Evolutionary conservation across 37 sponge, comb jelly and placozoan species (phyloP).

Genomic region (Bolinopsis microptera): DNA sequence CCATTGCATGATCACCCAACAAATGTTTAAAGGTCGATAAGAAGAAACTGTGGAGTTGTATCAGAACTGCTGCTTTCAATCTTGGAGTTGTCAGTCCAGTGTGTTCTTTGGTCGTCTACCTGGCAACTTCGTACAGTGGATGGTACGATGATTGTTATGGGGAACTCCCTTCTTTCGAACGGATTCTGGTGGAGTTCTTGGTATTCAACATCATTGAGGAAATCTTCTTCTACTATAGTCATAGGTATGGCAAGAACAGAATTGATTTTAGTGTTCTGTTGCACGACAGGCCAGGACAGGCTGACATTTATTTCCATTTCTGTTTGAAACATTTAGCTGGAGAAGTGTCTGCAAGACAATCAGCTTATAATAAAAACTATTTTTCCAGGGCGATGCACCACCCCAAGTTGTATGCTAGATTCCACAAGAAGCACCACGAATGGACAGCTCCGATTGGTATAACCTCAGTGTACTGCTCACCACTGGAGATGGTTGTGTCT

Average conservation of each 20-base stretch:
- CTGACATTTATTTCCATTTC: too few relatives aligned
- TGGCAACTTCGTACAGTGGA: conserved; percentile 47
- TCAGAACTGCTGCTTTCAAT: conserved; percentile 71
- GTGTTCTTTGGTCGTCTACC: conserved; percentile 69
- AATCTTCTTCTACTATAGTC: conserved; percentile 80
- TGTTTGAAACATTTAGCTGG: too few relatives aligned
- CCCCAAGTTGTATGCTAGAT: conserved; percentile 76
- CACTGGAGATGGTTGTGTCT: conserved; percentile 77
- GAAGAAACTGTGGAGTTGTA: conserved; percentile 70
- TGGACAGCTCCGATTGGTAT: conserved; percentile 85
- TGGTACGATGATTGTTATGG: conserved; percentile 43
- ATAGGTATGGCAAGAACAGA: too few relatives aligned
- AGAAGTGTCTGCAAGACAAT: too few relatives aligned
- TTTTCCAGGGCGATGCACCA: conserved; percentile 76
- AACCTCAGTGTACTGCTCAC: conserved; percentile 81
- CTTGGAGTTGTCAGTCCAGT: conserved; percentile 68
- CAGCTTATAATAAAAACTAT: too few relatives aligned
- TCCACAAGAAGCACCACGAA: conserved; percentile 94
- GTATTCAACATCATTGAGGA: conserved; percentile 72
- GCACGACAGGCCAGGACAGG: too few relatives aligned
- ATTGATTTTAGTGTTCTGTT: too few relatives aligned
- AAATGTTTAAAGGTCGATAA: conserved; percentile 80
- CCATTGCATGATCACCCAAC: too few relatives aligned
- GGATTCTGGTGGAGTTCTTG: conserved; percentile 70
- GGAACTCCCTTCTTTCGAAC: conserved; percentile 77